These are phyloP conservation scores for Aspidiotus rigidus DNA, from an alignment of 2,888 invertebrate species.

Conservation along the genomic window DNA sequence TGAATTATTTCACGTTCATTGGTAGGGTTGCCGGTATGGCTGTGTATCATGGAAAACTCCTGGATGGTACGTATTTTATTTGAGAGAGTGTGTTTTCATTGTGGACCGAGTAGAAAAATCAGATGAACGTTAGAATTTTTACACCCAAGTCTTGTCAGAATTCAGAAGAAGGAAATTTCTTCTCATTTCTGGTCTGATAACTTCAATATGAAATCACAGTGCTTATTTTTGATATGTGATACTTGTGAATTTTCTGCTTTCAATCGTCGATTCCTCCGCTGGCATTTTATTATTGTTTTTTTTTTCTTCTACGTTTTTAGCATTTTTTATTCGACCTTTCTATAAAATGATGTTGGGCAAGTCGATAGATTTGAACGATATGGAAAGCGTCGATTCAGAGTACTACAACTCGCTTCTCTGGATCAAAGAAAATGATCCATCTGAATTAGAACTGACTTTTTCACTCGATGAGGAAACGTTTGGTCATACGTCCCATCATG, in stretches of 20 bases:
- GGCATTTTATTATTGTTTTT: conserved; percentile 24
- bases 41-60: conserved; percentile 93
- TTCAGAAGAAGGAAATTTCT: too few relatives aligned
- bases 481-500: conserved; percentile 85
- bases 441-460: conserved; percentile 87
- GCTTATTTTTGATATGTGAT: too few relatives aligned
- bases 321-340: conserved; percentile 98
- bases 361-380: conserved; percentile 85
- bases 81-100: not conserved
- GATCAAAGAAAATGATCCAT: conserved; percentile 94
- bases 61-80: conserved; percentile 65
- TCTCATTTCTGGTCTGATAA: too few relatives aligned
- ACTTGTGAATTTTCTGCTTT: too few relatives aligned
- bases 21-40: conserved; percentile 98
- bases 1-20: conserved; percentile 97
- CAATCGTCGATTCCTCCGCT: not conserved
- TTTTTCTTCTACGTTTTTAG: conserved; percentile 50
- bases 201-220: too few relatives aligned
- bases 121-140: too few relatives aligned
- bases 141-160: too few relatives aligned
- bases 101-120: not conserved
- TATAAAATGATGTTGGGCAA: conserved; percentile 99
- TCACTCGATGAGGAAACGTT: conserved; percentile 94
- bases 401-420: conserved; percentile 95
- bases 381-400: conserved; percentile 98